phyloP scores from a whole-genome alignment of 2,113 vertebrate species.

The Phylloscopus whistleri region DNA sequence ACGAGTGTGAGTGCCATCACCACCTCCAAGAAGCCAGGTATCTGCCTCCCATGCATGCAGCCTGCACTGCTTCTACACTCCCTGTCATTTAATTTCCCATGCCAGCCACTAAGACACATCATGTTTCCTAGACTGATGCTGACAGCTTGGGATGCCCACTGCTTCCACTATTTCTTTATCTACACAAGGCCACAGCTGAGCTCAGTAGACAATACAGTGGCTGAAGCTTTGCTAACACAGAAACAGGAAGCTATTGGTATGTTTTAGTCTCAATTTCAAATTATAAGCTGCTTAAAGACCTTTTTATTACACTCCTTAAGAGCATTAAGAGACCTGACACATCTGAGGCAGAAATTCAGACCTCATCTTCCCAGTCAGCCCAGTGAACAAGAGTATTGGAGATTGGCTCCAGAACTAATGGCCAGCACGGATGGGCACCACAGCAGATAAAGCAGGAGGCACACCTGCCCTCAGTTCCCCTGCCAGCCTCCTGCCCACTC shows the following conservation, averaged over 20 bases:
- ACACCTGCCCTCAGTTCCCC: fast-evolving
- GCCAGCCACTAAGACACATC: background rate
- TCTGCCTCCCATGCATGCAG: fast-evolving
- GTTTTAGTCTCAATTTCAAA: background rate
- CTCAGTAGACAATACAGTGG: background rate
- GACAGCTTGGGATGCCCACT: background rate
- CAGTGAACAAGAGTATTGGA: background rate
- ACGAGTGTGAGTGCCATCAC: background rate
- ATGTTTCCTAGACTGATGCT: fast-evolving
- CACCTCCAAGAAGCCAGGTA: background rate
- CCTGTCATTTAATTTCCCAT: background rate
- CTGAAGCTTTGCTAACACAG: background rate
- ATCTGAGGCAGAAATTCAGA: background rate
- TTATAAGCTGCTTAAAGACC: background rate
- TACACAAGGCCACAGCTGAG: background rate
- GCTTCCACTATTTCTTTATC: background rate
- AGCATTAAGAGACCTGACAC: fast-evolving
- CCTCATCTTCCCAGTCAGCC: background rate
- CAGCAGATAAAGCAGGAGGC: background rate
- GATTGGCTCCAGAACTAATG: background rate
- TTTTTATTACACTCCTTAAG: background rate
- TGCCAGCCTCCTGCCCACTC: background rate
- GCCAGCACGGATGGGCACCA: fast-evolving
- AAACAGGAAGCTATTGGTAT: background rate
- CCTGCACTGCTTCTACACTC: background rate